Base-by-base conservation (phyloP, 2,888 invertebrate genomes). In the Hirtodrosophila cameraria region DNA sequence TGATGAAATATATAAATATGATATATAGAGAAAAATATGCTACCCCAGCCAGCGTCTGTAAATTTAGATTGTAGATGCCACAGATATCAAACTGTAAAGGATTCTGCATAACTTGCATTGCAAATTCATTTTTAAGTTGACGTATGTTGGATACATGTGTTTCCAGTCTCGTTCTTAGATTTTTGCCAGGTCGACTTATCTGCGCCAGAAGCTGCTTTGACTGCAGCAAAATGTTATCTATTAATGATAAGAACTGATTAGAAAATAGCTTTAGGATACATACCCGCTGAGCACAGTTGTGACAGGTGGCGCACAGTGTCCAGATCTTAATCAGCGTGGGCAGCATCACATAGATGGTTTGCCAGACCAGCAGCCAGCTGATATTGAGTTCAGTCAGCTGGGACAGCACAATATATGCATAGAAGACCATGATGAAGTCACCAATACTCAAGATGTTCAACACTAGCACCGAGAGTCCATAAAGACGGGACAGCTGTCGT, bases 61-160 rank as follows among this genome's bases (percentile, higher is more conserved):
- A 46, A 39, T 83, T 88, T 6, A 88, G 57, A 9, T 78, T 53
- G 41, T 88, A 87, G 3, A 88, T 77, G 35, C 70, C 71, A 3
- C 73, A 76, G 12, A 85, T 72, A 7, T 59, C 62, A 41, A 87
- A 77, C 35, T 71, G 48, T 1, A 88, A 46, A 7, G 77, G 58
- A 65, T 77, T 83, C 36, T 87, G 88, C 55, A 70, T 65, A 13
- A 86, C 66, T 36, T 88, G 88, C 36, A 87, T 38, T 6, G 65
- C 48, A 25, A 83, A 84, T 20, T 84, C 81, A 11, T 84, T 78
- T 3, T 59, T 33, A 13, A 59, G 52, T 3, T 30, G 13, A 3
- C 62, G 57, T 6, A 3, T 16, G 11, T 16, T 8, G 15, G 23
- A 9, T 31, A 45, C 0, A 13, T 45, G n/a, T 1, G 35, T 11